Evolutionary conservation across 30 jellyfish, hydroid and myxozoan species (phyloP).

Genomic region (Rhopilema esculentum): DNA sequence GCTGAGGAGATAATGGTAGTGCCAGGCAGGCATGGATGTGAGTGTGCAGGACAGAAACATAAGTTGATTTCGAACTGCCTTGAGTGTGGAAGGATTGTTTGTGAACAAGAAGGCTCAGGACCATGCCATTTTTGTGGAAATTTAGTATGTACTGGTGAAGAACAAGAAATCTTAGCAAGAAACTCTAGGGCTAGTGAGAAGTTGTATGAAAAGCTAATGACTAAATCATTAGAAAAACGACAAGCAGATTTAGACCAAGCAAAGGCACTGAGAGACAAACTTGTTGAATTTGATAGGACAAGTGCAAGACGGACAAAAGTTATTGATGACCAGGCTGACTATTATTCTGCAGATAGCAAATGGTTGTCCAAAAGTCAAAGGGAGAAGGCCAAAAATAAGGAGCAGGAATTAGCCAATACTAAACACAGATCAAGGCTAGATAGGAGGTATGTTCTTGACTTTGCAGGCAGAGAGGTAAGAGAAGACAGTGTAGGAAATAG

Average conservation of each 20-base stretch:
- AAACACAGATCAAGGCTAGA: conserved; percentile 74
- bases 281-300: conserved; percentile 86
- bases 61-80: conserved; percentile 87
- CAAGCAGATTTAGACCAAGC: conserved; percentile 72
- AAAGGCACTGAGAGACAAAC: conserved; percentile 78
- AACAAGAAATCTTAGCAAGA: conserved; percentile 83
- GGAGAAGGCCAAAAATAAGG: conserved; percentile 72
- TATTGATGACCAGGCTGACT: conserved; percentile 99
- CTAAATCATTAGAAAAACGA: conserved; percentile 56
- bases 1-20: conserved; percentile 78
- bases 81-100: conserved; percentile 97
- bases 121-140: conserved; percentile 98
- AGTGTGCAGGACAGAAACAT: conserved; percentile 95
- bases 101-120: conserved; percentile 99
- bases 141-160: conserved; percentile 93
- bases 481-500: conserved; percentile 50
- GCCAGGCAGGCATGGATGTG: conserved; percentile 97
- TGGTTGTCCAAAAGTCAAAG: conserved; percentile 91
- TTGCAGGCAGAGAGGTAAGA: conserved; percentile 89
- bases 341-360: conserved; percentile 86
- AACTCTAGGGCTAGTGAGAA: conserved; percentile 88
- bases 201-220: conserved; percentile 77
- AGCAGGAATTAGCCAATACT: conserved; percentile 66
- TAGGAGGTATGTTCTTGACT: conserved; percentile 83
- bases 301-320: conserved; percentile 97